Conservation (phyloP, 2,888 invertebrate genomes). For the Tetramorium bicarinatum region DNA sequence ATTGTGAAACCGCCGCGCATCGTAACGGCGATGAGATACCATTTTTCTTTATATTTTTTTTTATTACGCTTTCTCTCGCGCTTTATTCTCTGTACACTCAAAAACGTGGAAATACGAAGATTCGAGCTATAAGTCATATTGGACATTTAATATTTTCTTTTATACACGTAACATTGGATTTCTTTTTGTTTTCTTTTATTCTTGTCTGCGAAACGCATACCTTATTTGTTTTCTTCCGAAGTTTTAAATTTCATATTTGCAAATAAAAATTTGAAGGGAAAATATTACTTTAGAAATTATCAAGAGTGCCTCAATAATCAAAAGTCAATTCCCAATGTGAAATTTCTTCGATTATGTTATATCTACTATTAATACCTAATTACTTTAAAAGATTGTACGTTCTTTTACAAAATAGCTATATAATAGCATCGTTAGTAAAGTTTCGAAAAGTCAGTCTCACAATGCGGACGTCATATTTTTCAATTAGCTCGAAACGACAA, state of each 20-base stretch:
- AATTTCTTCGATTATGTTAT: neutral
- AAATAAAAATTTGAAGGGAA: neutral
- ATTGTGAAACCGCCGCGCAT: constrained; percentile 36
- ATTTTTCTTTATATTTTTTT: constrained; percentile 6
- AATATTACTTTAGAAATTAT: neutral
- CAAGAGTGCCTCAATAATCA: neutral
- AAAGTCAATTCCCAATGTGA: neutral
- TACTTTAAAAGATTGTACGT: neutral
- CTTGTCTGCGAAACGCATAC: neutral
- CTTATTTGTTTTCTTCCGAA: neutral
- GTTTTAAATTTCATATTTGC: neutral
- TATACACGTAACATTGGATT: neutral
- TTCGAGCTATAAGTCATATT: neutral
- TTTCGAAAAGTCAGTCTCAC: neutral
- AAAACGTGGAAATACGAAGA: constrained; percentile 11
- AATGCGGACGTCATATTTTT: neutral
- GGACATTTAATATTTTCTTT: neutral
- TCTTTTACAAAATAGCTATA: neutral
- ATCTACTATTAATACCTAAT: neutral
- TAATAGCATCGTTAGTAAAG: constrained; percentile 21
- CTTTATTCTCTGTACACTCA: neutral
- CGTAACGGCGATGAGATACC: constrained; percentile 19
- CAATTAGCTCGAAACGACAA: constrained; percentile 1
- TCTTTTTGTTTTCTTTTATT: neutral
- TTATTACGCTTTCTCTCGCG: neutral